Conservation (phyloP, 2,113 vertebrate genomes). For the Chrysochloris asiatica region DNA sequence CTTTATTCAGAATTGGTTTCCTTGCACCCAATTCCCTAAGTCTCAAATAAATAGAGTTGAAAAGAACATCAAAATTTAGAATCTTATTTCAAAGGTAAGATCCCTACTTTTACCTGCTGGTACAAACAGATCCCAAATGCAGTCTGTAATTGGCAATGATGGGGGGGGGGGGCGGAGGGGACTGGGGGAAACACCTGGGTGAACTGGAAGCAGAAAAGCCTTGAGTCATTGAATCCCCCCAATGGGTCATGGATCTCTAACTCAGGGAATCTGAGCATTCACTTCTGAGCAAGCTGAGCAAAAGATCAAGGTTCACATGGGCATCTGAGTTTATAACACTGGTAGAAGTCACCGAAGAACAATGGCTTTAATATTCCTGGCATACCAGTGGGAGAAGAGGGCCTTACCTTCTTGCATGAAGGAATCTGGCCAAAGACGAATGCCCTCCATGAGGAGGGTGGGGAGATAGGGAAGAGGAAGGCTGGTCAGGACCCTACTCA, state of each 20-base stretch:
- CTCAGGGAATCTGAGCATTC: not conserved
- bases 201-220: not conserved
- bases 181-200: not conserved
- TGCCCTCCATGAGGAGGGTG: not conserved
- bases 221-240: too few relatives aligned
- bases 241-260: too few relatives aligned
- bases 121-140: not conserved
- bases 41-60: not conserved
- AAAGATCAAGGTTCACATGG: not conserved
- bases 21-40: not conserved
- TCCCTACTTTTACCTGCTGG: not conserved
- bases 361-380: too few relatives aligned
- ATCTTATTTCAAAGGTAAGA: not conserved
- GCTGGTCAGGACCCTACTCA: not conserved
- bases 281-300: not conserved
- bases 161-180: not conserved
- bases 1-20: not conserved
- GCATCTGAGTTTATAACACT: not conserved
- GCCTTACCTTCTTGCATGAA: not conserved
- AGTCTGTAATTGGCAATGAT: not conserved
- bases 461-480: not conserved
- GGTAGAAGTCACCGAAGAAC: not conserved
- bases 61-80: not conserved
- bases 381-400: too few relatives aligned
- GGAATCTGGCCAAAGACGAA: not conserved